Base-by-base conservation (phyloP, 2,888 invertebrate species). In the Metalampra italica region DNA sequence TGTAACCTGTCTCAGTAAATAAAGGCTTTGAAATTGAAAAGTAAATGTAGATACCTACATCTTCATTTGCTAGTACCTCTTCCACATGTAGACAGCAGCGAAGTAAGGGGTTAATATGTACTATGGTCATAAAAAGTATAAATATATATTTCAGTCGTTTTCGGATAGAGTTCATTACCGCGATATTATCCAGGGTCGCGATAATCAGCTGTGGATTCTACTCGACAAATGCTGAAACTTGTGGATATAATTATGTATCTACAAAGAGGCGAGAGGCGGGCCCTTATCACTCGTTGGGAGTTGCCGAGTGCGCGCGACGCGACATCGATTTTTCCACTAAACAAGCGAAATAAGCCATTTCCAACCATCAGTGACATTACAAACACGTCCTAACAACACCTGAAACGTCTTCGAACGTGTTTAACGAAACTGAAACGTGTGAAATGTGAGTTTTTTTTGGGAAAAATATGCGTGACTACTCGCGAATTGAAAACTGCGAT, bases 291-390 rank as follows among this genome's bases (percentile, higher is more conserved):
- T 32, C 43, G 44, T 46, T 29, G 43, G 45, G 46, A 56, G 47
- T 13, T n/a, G 39, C 39, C 54, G 69, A 69, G 66, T 85, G 87
- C 87, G 87, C 87, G 83, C 84, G 79, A 71, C 85, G 77, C 71
- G 60, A 55, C 72, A 86, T 85, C 85, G 87, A 85, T 87, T 87
- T 87, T 86, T 79, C 81, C 78, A 73, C 78, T 59, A 82, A 78
- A 79, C 81, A 82, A 80, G 71, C 78, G 59, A 82, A 77, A 78
- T 79, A 80, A 80, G 71, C 71, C 81, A 82, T 81, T 84, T 71
- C 68, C 66, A 78, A 72, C 76, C 74, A 71, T 69, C 78, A 68
- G 73, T 72, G 78, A 72, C 70, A 79, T 78, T 75, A 79, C 71
- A 81, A 82, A 83, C 83, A 85, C 85, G 81, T 75, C 77, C 50